A percentile compares a stretch with the other conserved stretches of the same genome.
These are phyloP conservation scores for Apostichopus leukothele DNA, from an alignment of 53 echinoderm and acorn worm species.

Conservation along the genomic window DNA sequence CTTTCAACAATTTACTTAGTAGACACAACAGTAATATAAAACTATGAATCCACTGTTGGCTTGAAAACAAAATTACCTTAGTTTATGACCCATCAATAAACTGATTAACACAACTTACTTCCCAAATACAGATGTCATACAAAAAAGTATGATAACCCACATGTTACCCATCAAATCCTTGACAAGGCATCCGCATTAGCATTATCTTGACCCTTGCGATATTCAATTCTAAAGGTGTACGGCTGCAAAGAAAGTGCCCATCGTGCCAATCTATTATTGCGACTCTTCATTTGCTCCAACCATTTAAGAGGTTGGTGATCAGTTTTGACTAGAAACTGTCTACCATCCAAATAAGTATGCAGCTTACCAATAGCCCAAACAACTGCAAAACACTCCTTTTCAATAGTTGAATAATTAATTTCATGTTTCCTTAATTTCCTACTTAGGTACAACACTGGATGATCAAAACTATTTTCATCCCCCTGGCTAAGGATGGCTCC, in stretches of 20 bases:
- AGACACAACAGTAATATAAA: too few species aligned
- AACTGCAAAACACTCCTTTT: conserved; percentile 10
- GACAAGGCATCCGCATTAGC: background rate
- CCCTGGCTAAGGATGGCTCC: conserved; percentile 47
- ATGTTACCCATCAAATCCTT: background rate
- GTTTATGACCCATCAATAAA: too few species aligned
- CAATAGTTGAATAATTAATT: background rate
- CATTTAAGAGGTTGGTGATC: background rate
- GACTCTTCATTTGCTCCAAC: background rate
- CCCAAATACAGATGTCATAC: too few species aligned
- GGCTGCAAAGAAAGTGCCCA: background rate
- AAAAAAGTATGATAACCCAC: too few species aligned
- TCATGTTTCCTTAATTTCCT: background rate
- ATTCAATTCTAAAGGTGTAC: background rate
- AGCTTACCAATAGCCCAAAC: background rate
- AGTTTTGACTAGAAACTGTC: background rate
- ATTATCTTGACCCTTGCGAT: background rate
- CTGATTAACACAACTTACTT: too few species aligned
- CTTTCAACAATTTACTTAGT: too few species aligned
- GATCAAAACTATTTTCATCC: background rate
- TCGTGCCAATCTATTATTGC: background rate
- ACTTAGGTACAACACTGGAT: background rate
- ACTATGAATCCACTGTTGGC: too few species aligned
- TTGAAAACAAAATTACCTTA: too few species aligned
- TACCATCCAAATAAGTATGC: background rate